Conservation (phyloP, 2,113 vertebrate genomes). For the Penelope pileata region DNA sequence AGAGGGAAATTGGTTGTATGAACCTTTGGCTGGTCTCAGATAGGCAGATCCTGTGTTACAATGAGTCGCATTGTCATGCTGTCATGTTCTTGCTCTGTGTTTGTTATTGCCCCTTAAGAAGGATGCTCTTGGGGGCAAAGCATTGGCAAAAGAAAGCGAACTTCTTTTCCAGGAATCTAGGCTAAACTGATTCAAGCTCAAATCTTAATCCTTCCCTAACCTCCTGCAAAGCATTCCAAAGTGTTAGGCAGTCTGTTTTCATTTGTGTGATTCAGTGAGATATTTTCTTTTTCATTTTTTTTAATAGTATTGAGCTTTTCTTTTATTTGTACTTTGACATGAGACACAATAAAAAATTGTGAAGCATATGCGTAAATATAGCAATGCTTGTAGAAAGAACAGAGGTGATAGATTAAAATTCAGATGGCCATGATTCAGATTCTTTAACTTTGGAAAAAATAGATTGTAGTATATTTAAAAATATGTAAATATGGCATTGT, state of each 20-base stretch:
- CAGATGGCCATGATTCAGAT: background rate
- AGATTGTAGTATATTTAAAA: background rate
- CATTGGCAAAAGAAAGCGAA: background rate
- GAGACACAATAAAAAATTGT: background rate
- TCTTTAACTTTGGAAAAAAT: background rate
- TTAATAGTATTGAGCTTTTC: background rate
- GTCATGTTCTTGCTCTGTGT: rapidly evolving
- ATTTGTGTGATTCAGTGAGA: background rate
- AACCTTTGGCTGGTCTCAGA: rapidly evolving
- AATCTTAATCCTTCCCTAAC: background rate
- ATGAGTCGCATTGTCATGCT: background rate
- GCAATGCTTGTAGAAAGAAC: background rate
- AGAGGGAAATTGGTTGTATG: background rate
- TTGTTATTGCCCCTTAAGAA: background rate
- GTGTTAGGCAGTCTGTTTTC: background rate
- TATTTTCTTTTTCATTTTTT: background rate
- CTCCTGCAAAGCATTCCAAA: background rate
- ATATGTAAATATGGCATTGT: background rate
- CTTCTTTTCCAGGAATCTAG: background rate
- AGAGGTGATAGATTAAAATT: background rate
- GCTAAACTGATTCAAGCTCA: background rate
- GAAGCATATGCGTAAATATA: background rate
- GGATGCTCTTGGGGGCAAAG: background rate
- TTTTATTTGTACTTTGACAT: background rate
- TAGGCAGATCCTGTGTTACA: background rate